phyloP scores from a whole-genome alignment of 2,797 vertebrate genomes.

The Muscicapa striata region DNA sequence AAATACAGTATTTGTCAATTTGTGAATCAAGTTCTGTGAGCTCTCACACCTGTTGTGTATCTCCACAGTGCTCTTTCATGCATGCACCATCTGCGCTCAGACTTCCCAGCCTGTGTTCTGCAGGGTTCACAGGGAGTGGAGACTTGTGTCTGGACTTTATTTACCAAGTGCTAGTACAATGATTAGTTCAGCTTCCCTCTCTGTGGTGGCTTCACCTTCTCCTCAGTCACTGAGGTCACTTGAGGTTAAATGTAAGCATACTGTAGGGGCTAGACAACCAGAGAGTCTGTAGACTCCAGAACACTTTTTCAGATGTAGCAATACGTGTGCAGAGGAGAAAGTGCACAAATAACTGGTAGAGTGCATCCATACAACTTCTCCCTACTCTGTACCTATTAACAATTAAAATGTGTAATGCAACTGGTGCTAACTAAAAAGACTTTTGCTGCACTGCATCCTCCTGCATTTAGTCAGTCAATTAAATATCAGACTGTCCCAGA shows the following conservation, averaged over 20 bases:
- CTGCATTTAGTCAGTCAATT: conserved; percentile 16
- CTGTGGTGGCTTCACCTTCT: neutral
- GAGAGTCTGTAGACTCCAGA: neutral
- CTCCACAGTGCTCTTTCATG: neutral
- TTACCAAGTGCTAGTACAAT: neutral
- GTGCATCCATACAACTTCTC: neutral
- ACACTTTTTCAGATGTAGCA: neutral
- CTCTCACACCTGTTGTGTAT: neutral
- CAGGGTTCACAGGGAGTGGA: neutral
- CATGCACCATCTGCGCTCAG: neutral
- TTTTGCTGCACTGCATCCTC: neutral
- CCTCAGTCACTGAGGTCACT: neutral
- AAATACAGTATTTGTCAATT: neutral
- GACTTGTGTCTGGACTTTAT: neutral
- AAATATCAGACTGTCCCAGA: conserved; percentile 15
- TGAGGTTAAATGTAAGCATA: neutral
- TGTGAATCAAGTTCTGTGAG: neutral
- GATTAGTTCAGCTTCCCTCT: neutral
- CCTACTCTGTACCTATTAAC: neutral
- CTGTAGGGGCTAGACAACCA: neutral
- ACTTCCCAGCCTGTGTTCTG: neutral
- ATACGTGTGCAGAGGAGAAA: neutral
- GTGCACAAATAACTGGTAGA: neutral
- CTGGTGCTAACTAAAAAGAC: neutral
- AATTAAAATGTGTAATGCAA: neutral